Conservation (phyloP, 1,140 invertebrate species). For the Tetramorium parvispinum region DNA sequence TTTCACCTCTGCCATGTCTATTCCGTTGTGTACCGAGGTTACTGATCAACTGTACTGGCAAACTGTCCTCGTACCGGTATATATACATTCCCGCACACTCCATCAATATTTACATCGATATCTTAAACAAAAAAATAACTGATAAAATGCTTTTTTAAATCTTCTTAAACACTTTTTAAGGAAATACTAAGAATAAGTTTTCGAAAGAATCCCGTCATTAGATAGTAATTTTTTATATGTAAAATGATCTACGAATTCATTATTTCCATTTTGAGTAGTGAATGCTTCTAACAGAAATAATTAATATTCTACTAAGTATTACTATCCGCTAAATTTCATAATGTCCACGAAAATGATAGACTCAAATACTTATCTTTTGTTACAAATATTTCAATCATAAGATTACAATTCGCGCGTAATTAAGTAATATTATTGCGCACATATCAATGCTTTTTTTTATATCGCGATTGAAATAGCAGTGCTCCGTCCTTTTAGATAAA, state of each 20-base stretch:
- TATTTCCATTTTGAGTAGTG: too few relatives aligned
- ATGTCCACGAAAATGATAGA: too few relatives aligned
- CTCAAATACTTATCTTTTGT: too few relatives aligned
- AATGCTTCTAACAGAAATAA: too few relatives aligned
- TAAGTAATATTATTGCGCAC: not conserved
- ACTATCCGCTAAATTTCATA: too few relatives aligned
- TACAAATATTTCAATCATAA: too few relatives aligned
- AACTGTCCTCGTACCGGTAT: slow-evolving; percentile 1
- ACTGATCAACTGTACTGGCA: slow-evolving; percentile 52
- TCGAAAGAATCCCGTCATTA: not conserved
- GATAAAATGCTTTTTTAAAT: too few relatives aligned
- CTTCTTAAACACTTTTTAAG: not conserved
- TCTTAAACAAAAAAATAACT: not conserved
- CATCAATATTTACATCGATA: not conserved
- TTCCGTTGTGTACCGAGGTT: slow-evolving; percentile 56
- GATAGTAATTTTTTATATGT: too few relatives aligned
- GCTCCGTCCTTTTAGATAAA: not conserved
- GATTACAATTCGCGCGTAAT: not conserved
- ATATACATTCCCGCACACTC: not conserved
- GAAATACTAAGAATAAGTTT: not conserved
- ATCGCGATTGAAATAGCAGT: not conserved
- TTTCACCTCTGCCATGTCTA: slow-evolving; percentile 75
- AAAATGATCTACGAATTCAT: too few relatives aligned
- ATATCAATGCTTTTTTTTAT: not conserved
- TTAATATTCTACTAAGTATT: too few relatives aligned